Base-by-base conservation (phyloP, 2,888 invertebrate genomes). In the Diaphora mendica region DNA sequence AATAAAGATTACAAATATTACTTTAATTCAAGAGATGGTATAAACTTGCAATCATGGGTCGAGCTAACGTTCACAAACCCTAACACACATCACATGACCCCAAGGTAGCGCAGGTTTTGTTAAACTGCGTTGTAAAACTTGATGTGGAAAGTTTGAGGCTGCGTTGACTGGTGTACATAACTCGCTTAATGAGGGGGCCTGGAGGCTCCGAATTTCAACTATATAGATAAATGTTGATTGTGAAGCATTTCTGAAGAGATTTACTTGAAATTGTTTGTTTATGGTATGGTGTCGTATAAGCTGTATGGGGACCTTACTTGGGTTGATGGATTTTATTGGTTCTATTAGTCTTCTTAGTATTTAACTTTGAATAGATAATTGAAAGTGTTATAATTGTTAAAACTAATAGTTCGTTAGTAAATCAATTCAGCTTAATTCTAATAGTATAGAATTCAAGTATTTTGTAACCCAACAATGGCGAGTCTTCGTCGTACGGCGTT, bases 211-310 rank as follows among this genome's bases (percentile, higher is more conserved):
- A 74, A 35, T 77, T 70, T 68, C 70, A 77, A 75, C 75, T 75
- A 65, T 73, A 72, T 55, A 81, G 59, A 77, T 79, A 77, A 79
- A 79, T 44, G 74, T 75, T 75, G 77, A 82, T 73, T 73, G 77
- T 71, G 66, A 55, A 74, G 39, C 71, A 70, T 82, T 74, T 77
- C 71, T 51, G 48, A 68, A 11, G 77, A 71, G 75, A 81, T 80
- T 81, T 72, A 73, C 72, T 68, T 68, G 5, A 72, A 74, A 79
- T 74, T 71, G 68, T 59, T 42, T 42, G 17, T 13, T 77, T 67
- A 73, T 65, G 62, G 62, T 55, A 44, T 66, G 69, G 67, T 78
- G 71, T 80, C 59, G 42, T 71, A 51, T 65, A 65, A 26, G 69
- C 55, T 33, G 48, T 17, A 64, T 13, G 51, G 64, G n/a, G n/a